Base-by-base conservation (phyloP, 2,113 vertebrate genomes). In the Andinoacara biseriatus region DNA sequence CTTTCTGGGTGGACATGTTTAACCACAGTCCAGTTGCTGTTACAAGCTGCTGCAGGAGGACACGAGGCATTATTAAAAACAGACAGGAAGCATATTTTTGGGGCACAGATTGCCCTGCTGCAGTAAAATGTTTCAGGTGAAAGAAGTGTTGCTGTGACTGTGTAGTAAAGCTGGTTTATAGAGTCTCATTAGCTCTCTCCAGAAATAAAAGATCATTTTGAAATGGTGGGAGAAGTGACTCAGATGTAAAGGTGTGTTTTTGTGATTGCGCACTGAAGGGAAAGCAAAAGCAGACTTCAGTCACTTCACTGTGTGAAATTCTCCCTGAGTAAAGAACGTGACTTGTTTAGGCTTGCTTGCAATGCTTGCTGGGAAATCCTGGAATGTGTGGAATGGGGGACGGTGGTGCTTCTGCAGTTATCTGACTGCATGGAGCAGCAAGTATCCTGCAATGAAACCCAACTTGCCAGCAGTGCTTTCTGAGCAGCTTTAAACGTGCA, bases 311-410 rank as follows among this genome's bases (percentile, higher is more conserved):
- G 91, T 94, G 93, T 92, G 93, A 94, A 95, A 92, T 92, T 91
- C 93, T 92, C 83, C 78, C 91, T 4, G 91, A 89, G 91, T 92
- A 83, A 92, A 93, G 93, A 95, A 94, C 92, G 93, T 93, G 93
- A 94, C 94, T 94, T 95, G 94, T 95, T 95, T 93, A 92, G 94
- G 94, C 94, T 94, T 92, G 94, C 92, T 91, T 94, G 94, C 93
- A 94, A 92, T 94, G 92, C 93, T 94, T 94, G 92, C 93, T 95
- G 94, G 94, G 94, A 95, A 94, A 94, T 94, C 93, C 92, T 94
- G 94, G 94, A 95, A 95, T 95, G 94, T 93, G 93, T 92, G 94
- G 94, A 95, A 95, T 95, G 93, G 94, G 93, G 94, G 93, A 87
- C 90, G 90, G 93, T 93, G 91, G 94, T 91, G 94, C 91, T 92